Percentiles rank a stretch among this genome's conserved stretches.
Evolutionary conservation across 2,797 vertebrate species (phyloP).

Genomic region (Sebastes kiyomatsui): DNA sequence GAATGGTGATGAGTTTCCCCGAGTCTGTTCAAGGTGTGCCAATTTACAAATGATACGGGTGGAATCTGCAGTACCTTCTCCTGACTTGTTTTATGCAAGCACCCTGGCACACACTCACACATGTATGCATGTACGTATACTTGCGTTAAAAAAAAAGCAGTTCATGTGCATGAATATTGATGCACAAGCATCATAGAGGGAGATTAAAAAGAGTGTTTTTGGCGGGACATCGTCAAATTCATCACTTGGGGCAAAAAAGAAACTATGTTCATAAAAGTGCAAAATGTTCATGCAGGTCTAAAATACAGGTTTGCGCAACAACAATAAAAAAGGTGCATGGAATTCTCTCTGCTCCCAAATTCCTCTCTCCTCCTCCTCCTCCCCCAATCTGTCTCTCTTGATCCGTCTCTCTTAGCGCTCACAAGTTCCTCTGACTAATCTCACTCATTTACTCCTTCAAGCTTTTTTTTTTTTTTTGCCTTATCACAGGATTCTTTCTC

Average conservation of each 20-base stretch:
- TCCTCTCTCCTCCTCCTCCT: slow-evolving; percentile 14
- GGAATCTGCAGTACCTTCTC: slow-evolving; percentile 83
- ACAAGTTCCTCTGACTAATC: slow-evolving; percentile 54
- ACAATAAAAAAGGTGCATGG: slow-evolving; percentile 65
- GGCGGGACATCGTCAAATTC: slow-evolving; percentile 35
- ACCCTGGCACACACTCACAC: neutral
- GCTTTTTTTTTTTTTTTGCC: slow-evolving; percentile 34
- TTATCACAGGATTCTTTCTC: slow-evolving; percentile 33
- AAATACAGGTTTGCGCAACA: slow-evolving; percentile 71
- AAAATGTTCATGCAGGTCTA: slow-evolving; percentile 64
- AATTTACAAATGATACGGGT: slow-evolving; percentile 83
- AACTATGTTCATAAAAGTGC: slow-evolving; percentile 69
- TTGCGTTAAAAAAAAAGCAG: neutral
- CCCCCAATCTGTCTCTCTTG: slow-evolving; percentile 23
- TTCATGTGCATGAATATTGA: slow-evolving; percentile 44
- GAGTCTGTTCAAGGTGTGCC: slow-evolving; percentile 86
- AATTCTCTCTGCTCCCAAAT: slow-evolving; percentile 58
- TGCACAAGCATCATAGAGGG: neutral
- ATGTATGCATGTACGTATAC: neutral
- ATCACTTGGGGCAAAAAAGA: slow-evolving; percentile 63
- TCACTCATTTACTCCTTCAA: slow-evolving; percentile 57
- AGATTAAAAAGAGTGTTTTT: slow-evolving; percentile 1
- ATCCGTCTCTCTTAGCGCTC: slow-evolving; percentile 43
- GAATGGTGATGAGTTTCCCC: slow-evolving; percentile 82
- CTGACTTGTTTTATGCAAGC: slow-evolving; percentile 33